Evolutionary conservation across 2,797 vertebrate species (phyloP), one percentile per base, ranked within the genome.

Genomic region (Sciaenops ocellatus): DNA sequence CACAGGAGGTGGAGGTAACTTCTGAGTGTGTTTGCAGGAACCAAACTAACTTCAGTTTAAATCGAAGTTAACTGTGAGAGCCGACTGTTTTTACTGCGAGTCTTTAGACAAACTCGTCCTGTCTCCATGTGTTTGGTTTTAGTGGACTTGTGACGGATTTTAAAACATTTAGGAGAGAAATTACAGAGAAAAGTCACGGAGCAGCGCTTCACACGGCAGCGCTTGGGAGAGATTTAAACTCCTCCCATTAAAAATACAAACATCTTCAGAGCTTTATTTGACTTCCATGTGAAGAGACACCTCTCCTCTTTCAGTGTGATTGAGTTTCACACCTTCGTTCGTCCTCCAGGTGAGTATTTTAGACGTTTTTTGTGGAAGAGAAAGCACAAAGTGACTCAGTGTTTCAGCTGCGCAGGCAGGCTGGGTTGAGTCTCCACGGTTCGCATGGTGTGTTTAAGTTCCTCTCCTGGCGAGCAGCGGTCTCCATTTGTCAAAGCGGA

Each of bases 331-430:
- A 3, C 9, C n/a, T 18, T 0, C 3, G 0, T 1, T 0, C 1
- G 10, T 3, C 9, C 15, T 7, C 10, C 1, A 22, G 2, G 0
- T 10, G 17, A 1, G 24, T 15, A 17, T 79, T 76, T 72, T 50
- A 3, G 0, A 0, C 9, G 0, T 38, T 74, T 68, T 16, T 77
- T 0, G 10, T 26, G 1, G 5, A 1, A 0, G 76, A 85, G 82
- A 87, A 87, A 87, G 78, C 85, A 85, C 85, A 87, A 74, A 44
- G 66, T 34, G 34, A 0, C 5, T 1, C 7, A 0, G 1, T n/a
- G 3, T 63, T 48, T 12, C 9, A 2, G 64, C 28, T 1, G 16
- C 28, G 28, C 28, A 30, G 5, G n/a, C 18, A 5, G 28, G 20
- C 11, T 2, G 30, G 11, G 17, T 74, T 84, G 60, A 77, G 24